Evolutionary conservation across 2,113 vertebrate genomes (phyloP).

Genomic region (Murina feae): DNA sequence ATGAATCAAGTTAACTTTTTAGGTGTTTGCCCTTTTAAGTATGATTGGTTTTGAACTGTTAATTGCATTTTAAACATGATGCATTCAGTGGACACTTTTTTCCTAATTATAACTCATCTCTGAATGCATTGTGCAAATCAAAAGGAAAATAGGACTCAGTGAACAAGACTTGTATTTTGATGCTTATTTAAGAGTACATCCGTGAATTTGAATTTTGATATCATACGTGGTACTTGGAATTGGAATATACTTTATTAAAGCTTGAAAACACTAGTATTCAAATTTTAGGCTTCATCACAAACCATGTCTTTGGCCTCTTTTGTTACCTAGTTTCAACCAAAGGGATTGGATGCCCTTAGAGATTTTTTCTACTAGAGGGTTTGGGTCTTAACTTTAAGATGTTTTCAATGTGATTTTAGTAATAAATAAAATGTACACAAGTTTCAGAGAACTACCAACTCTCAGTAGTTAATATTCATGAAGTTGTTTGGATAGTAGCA

Average conservation of each 20-base stretch:
- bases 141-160: constrained; percentile 56
- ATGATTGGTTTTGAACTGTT: constrained; percentile 67
- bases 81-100: constrained; percentile 48
- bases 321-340: constrained; percentile 62
- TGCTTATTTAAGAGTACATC: constrained; percentile 62
- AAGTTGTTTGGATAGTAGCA: constrained; percentile 35
- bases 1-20: constrained; percentile 58
- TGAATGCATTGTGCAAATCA: constrained; percentile 62
- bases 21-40: constrained; percentile 56
- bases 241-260: constrained; percentile 66
- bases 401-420: constrained; percentile 63
- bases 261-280: constrained; percentile 61
- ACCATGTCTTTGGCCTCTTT: constrained; percentile 67
- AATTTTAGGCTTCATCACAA: constrained; percentile 67
- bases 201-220: constrained; percentile 64
- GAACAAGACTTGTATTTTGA: constrained; percentile 62
- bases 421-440: constrained; percentile 66
- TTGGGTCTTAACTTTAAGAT: constrained; percentile 50
- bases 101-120: constrained; percentile 42
- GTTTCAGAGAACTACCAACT: constrained; percentile 73
- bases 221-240: constrained; percentile 67
- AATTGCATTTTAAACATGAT: constrained; percentile 62
- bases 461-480: constrained; percentile 66
- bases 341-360: constrained; percentile 46
- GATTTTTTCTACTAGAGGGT: constrained; percentile 36